Evolutionary conservation across 2,113 vertebrate genomes (phyloP).

Genomic region (Petaurus breviceps): DNA sequence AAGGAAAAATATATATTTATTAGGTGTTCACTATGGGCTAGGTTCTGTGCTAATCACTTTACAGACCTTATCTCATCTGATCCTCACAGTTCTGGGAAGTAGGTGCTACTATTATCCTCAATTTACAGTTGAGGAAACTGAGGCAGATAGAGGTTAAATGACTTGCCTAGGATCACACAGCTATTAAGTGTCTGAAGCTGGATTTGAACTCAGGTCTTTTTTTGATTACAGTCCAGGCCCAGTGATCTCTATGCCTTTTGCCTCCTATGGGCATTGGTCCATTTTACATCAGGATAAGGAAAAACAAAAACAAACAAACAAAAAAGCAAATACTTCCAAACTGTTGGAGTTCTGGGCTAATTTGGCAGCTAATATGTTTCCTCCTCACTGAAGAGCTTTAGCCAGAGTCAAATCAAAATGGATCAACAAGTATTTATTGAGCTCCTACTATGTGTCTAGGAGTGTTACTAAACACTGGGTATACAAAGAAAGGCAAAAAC

Average conservation of each 20-base stretch:
- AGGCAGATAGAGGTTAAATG: neutral
- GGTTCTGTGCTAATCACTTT: neutral
- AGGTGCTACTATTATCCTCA: too few species aligned
- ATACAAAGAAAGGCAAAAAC: neutral
- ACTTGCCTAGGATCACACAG: neutral
- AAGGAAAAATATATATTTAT: too few species aligned
- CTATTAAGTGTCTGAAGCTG: neutral
- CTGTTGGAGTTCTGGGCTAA: neutral
- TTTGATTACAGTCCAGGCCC: neutral
- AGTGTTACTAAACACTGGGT: neutral
- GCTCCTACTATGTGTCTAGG: neutral
- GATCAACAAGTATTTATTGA: neutral
- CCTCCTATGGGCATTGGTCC: neutral
- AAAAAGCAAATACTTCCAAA: neutral
- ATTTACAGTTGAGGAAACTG: neutral
- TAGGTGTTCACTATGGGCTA: neutral
- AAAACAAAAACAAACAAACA: neutral
- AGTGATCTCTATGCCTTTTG: neutral
- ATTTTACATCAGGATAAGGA: neutral
- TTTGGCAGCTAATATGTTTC: neutral
- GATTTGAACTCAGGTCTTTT: neutral
- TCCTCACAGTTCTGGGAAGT: too few species aligned
- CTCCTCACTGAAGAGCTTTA: neutral
- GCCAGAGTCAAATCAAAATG: neutral
- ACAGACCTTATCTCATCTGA: neutral